Evolutionary conservation across 1,140 invertebrate genomes (phyloP).

Genomic region (Frieseomelitta varia): DNA sequence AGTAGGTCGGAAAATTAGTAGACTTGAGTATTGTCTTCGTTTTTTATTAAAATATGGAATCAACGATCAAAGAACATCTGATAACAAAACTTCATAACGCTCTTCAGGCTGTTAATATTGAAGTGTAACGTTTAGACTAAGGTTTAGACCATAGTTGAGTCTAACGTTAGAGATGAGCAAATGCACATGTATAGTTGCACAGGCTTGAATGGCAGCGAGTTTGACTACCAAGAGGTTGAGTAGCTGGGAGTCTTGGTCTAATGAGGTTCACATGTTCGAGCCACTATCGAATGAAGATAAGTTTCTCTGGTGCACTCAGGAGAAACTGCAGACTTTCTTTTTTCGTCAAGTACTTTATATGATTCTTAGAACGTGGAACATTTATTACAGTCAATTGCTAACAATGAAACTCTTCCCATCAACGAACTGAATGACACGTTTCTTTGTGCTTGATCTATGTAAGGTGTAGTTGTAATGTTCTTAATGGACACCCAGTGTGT

Average conservation of each 20-base stretch:
- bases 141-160: background rate
- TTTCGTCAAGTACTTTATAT: background rate
- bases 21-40: background rate
- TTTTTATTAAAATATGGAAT: background rate
- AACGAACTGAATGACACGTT: no score
- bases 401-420: background rate
- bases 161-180: background rate
- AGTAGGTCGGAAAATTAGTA: no score
- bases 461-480: constrained; percentile 4
- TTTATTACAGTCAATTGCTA: background rate
- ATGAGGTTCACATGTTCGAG: constrained; percentile 34
- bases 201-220: constrained; percentile 8
- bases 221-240: constrained; percentile 2
- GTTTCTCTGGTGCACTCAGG: background rate
- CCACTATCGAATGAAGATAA: constrained; percentile 16
- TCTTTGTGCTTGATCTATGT: background rate
- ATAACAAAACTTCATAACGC: background rate
- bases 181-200: background rate
- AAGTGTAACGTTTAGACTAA: background rate
- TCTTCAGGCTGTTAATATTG: background rate
- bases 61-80: background rate
- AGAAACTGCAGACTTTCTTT: constrained; percentile 20
- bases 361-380: background rate
- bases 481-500: constrained; percentile 40
- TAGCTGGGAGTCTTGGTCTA: constrained; percentile 28